Evolutionary conservation across 1,140 invertebrate genomes (phyloP).

Genomic region (Lasaia peninsularis): DNA sequence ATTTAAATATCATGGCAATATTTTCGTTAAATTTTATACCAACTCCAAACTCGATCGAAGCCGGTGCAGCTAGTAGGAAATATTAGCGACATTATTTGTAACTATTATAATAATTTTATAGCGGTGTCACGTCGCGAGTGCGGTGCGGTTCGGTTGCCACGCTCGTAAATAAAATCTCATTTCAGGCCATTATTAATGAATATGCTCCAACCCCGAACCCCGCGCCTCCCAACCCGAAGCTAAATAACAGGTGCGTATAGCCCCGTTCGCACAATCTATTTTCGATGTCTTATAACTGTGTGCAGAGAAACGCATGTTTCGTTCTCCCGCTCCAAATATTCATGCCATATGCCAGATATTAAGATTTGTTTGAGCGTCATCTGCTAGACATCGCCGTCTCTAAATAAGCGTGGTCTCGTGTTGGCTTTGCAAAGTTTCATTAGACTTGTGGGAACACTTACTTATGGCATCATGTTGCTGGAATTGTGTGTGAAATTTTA

Average conservation of each 20-base stretch:
- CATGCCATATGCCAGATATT: slow-evolving; percentile 74
- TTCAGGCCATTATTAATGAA: slow-evolving; percentile 75
- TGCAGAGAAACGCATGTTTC: slow-evolving; percentile 56
- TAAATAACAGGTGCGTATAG: slow-evolving; percentile 76
- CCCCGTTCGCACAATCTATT: slow-evolving; percentile 76
- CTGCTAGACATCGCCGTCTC: slow-evolving; percentile 62
- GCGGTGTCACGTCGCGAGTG: slow-evolving; percentile 42
- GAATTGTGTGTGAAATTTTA: slow-evolving; percentile 52
- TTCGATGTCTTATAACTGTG: slow-evolving; percentile 72
- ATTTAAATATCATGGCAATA: no score
- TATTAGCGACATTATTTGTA: neutral
- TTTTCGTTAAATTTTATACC: no score
- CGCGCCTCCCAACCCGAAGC: slow-evolving; percentile 51
- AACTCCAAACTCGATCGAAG: no score
- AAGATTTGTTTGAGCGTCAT: slow-evolving; percentile 73
- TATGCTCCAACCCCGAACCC: slow-evolving; percentile 45
- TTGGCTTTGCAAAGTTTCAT: slow-evolving; percentile 67
- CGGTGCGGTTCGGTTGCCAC: slow-evolving; percentile 45
- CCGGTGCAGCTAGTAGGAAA: neutral
- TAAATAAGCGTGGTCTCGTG: slow-evolving; percentile 64
- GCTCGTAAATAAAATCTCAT: slow-evolving; percentile 75
- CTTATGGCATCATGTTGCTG: slow-evolving; percentile 59
- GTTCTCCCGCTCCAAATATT: slow-evolving; percentile 70
- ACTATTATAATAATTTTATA: slow-evolving; percentile 5
- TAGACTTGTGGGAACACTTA: slow-evolving; percentile 63